Base-by-base conservation (phyloP, 2,113 vertebrate species). In the Etia nguti region DNA sequence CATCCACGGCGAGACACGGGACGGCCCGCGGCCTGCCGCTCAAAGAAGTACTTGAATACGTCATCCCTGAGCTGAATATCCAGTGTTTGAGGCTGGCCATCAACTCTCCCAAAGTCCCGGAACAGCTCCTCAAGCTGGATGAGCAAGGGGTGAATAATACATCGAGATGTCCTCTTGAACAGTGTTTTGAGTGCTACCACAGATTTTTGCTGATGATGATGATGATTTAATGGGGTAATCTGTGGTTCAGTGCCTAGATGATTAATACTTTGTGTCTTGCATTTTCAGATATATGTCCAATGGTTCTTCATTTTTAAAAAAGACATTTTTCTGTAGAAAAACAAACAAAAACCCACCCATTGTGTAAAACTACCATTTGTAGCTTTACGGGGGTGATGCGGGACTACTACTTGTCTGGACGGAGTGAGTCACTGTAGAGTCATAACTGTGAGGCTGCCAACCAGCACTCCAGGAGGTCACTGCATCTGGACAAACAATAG, bases 1-100 rank as follows among this genome's bases (percentile, higher is more conserved):
- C 99, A 38, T 99, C 98, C 82, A 99, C 98, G 1, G 97, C 98
- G 1, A 96, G 97, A 77, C 98, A 99, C 2, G 99, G 99, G 82
- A 99, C 97, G 0, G 97, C 98, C 9, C 97, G 99, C 2, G 99
- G 98, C 3, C 97, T 99, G 18, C 99, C 99, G 1, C 97, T 99
- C 65, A 99, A 98, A 90, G 99, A 99, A 88, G 98, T 99, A 3
- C 96, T 99, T 6, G 99, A 99, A 73, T 99, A 98, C 6, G 98
- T 98, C 65, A 94, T 99, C 88, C 99, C 99, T 2, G 99, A 99
- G 92, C 96, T 99, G 48, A 97, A 97, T 83, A 98, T 98, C 89
- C 97, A 95, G 87, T 99, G 98, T 93, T 96, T 99, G 85, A 96
- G 98, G 52, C 97, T 98, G 93, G 97, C 98, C 89, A 93, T 97